Conservation (phyloP, 2,888 invertebrate genomes). For the Chromoteleia sp. region DNA sequence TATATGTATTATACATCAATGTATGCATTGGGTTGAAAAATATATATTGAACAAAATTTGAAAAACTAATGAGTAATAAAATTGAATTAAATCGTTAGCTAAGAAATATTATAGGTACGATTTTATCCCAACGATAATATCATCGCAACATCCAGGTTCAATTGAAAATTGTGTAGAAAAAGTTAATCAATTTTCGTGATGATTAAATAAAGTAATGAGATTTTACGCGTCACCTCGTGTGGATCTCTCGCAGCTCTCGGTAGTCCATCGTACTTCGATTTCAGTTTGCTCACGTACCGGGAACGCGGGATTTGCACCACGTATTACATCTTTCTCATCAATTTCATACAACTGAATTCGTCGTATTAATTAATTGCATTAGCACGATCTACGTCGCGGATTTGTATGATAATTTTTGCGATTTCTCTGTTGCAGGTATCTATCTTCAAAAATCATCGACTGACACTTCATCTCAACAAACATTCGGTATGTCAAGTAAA, state of each 20-base stretch:
- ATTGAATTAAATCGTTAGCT: slow-evolving; percentile 12
- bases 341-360: slow-evolving; percentile 56
- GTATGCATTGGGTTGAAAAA: too few species aligned
- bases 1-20: too few species aligned
- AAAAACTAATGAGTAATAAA: slow-evolving; percentile 21
- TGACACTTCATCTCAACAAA: slow-evolving; percentile 51
- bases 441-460: slow-evolving; percentile 64
- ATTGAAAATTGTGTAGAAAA: slow-evolving; percentile 57
- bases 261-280: slow-evolving; percentile 46
- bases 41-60: too few species aligned
- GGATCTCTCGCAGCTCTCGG: slow-evolving; percentile 43
- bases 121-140: slow-evolving; percentile 43
- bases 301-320: slow-evolving; percentile 47
- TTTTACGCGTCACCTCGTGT: slow-evolving; percentile 70
- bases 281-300: slow-evolving; percentile 67
- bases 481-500: slow-evolving; percentile 55
- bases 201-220: slow-evolving; percentile 75
- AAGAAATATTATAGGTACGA: slow-evolving; percentile 29
- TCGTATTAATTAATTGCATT: slow-evolving; percentile 65
- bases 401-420: slow-evolving; percentile 33
- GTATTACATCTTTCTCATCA: slow-evolving; percentile 56
- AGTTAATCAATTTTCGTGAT: slow-evolving; percentile 68
- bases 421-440: slow-evolving; percentile 74
- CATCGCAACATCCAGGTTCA: slow-evolving; percentile 27
- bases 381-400: neutral